phyloP scores from a whole-genome alignment of 2,113 vertebrate species.

The Pseudois nayaur region DNA sequence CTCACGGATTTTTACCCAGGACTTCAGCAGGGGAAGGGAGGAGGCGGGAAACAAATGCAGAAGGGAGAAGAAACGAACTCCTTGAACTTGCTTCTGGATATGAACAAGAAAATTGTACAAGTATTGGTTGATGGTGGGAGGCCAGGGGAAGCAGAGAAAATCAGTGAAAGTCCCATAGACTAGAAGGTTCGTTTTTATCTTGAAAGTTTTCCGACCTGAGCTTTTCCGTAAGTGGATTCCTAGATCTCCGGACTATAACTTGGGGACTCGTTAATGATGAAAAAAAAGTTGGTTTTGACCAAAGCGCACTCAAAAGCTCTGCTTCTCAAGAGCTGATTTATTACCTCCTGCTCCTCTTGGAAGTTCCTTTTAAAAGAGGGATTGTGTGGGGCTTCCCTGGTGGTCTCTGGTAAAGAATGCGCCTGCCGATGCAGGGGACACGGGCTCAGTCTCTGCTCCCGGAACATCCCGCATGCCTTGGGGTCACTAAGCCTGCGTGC shows the following conservation, averaged over 20 bases:
- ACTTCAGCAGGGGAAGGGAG: neutral
- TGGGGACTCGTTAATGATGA: conserved; percentile 3
- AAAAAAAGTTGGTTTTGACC: conserved; percentile 29
- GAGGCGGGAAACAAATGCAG: neutral
- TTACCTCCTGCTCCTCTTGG: neutral
- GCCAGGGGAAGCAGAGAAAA: neutral
- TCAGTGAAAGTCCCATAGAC: neutral
- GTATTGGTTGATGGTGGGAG: neutral
- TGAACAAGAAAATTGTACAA: neutral
- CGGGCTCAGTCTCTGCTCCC: neutral
- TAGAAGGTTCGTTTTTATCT: neutral
- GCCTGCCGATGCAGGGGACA: neutral
- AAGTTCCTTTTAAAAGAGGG: neutral
- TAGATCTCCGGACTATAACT: conserved; percentile 33
- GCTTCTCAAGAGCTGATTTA: neutral
- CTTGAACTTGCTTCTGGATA: neutral
- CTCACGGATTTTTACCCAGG: neutral
- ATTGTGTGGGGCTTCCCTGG: neutral
- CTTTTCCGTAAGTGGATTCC: conserved; percentile 29
- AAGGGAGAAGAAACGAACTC: conserved; percentile 2
- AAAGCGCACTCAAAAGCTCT: neutral
- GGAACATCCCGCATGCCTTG: neutral
- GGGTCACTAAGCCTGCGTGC: neutral
- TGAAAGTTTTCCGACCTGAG: conserved; percentile 25
- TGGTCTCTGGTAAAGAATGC: neutral